Evolutionary conservation across 2,797 vertebrate genomes (phyloP).

Genomic region (Cetoscarus ocellatus): DNA sequence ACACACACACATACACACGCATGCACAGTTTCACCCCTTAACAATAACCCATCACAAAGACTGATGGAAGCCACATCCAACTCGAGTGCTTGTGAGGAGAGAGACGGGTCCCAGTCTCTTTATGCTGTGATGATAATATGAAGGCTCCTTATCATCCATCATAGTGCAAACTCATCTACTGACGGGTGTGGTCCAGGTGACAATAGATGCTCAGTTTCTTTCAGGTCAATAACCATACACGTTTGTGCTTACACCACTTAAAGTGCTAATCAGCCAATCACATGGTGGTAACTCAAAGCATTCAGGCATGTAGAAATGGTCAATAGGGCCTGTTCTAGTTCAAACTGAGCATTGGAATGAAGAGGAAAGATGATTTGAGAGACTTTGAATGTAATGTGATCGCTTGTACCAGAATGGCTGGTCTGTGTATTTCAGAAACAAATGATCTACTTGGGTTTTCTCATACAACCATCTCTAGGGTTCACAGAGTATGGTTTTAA

Average conservation of each 20-base stretch:
- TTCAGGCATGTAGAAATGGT: no score
- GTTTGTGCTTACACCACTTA: background rate
- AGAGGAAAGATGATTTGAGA: no score
- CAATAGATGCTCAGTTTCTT: background rate
- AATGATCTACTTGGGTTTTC: no score
- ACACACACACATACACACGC: constrained; percentile 14
- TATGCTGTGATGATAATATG: constrained; percentile 49
- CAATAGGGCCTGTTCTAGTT: no score
- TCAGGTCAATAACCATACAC: no score
- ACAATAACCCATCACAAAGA: constrained; percentile 61
- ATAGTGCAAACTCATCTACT: constrained; percentile 43
- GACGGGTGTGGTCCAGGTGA: constrained; percentile 33
- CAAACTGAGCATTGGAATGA: no score
- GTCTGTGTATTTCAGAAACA: no score
- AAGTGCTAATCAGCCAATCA: background rate
- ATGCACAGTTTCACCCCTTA: constrained; percentile 47
- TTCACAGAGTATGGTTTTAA: no score
- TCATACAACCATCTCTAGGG: no score
- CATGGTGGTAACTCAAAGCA: no score
- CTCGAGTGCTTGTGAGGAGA: constrained; percentile 71
- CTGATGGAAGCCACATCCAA: constrained; percentile 62
- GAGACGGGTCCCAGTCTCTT: constrained; percentile 48
- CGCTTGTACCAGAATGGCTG: no score
- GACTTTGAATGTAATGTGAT: no score
- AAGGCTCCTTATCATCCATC: constrained; percentile 47